Evolutionary conservation across 2,113 vertebrate genomes (phyloP), one percentile per base, ranked within the genome.

Genomic region (Nothoprocta pentlandii): DNA sequence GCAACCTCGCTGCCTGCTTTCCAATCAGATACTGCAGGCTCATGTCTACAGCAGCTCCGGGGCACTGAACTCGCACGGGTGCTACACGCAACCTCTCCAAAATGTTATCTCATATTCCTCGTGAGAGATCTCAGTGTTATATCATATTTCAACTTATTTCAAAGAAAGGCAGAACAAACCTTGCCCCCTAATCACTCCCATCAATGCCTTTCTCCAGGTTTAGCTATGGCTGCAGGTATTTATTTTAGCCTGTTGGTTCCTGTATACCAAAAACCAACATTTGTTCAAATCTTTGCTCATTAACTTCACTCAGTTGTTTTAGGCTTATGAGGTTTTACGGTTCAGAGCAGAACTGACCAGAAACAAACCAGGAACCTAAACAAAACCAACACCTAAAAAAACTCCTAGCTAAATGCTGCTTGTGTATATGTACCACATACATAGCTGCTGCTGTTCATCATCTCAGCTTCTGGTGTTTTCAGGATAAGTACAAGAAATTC

Each of bases 101-200:
- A 90, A 15, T 9, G 11, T 22, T 53, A 10, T 12, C 34, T 51
- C 25, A n/a, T 19, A 44, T 58, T 58, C 17, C 28, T 32, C 17
- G 17, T 6, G 36, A n/a, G 39, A 46, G 36, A 16, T 4, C 51
- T 34, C 58, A 85, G 64, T 14, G 7, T 21, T 77, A 42, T 15
- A 26, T 16, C 41, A 77, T 69, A 51, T 42, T 67, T 59, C 23
- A 75, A 49, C 81, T 87, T 71, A 68, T 71, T 82, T 68, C 62
- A 51, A 79, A 68, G 32, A 78, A 53, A 12, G 28, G 26, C 47
- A 87, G 34, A 68, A 76, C 14, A 91, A 93, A 87, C 34, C 68
- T 61, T 23, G 6, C 20, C 73, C 25, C 22, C 34, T 61, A 25
- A 47, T 20, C 12, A 42, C 56, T 90, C 90, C 61, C 39, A 79